Percentiles rank a stretch among this genome's conserved stretches.
Evolutionary conservation across 2,113 vertebrate genomes (phyloP).

Genomic region (Coptodon bakossiorum): DNA sequence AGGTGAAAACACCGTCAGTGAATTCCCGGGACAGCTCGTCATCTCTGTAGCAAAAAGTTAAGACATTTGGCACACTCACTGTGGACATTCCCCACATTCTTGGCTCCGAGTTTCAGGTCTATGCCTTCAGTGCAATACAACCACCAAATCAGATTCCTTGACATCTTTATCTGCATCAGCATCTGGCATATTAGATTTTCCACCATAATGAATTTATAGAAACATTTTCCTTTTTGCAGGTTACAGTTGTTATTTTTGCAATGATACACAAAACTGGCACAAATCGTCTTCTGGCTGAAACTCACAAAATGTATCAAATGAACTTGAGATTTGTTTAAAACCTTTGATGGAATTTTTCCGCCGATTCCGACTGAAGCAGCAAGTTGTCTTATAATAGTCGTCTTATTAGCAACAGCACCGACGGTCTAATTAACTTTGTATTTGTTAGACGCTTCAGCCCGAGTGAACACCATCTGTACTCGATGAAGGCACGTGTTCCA

Average conservation of each 20-base stretch:
- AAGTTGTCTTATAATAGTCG: neutral
- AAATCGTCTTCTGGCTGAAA: neutral
- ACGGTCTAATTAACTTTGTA: fast-evolving
- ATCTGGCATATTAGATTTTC: neutral
- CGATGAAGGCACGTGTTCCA: neutral
- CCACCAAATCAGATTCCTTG: neutral
- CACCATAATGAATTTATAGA: neutral
- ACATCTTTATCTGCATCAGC: neutral
- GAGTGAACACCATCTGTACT: neutral
- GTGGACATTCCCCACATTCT: neutral
- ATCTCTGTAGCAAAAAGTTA: neutral
- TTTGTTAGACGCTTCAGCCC: neutral
- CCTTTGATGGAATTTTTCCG: neutral
- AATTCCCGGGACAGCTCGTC: neutral
- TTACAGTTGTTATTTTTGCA: fast-evolving
- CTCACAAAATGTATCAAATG: neutral
- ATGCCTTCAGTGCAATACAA: fast-evolving
- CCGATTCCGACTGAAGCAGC: fast-evolving
- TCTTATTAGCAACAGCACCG: fast-evolving
- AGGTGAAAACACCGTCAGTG: neutral
- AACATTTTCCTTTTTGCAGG: neutral
- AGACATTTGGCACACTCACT: fast-evolving
- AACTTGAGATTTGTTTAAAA: neutral
- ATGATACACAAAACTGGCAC: fast-evolving
- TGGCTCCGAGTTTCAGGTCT: fast-evolving